Conservation (phyloP, 2,888 invertebrate species). For the Pyrrhia umbra region DNA sequence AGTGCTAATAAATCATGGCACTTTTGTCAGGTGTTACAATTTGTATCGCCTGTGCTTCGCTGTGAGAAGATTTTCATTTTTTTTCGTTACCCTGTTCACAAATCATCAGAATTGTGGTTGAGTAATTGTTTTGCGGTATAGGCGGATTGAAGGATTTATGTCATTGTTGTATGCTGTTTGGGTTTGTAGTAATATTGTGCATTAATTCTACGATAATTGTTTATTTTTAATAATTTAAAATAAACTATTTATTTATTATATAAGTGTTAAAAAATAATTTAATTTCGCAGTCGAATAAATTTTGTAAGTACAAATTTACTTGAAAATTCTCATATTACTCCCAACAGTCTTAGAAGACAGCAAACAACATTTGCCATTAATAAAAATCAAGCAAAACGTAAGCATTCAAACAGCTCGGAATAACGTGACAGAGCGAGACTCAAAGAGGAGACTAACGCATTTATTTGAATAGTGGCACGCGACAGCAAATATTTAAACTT, state of each 20-base stretch:
- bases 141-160: conserved; percentile 51
- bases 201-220: neutral
- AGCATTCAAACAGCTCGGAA: conserved; percentile 67
- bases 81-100: conserved; percentile 58
- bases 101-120: conserved; percentile 61
- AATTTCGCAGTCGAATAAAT: no score
- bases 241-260: no score
- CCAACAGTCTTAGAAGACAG: conserved; percentile 5
- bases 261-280: no score
- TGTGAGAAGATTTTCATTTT: conserved; percentile 69
- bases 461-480: conserved; percentile 80
- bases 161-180: conserved; percentile 23
- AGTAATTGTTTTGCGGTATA: conserved; percentile 62
- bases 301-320: no score
- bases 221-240: no score
- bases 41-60: conserved; percentile 70
- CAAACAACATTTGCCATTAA: conserved; percentile 58
- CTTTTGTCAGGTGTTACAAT: conserved; percentile 80
- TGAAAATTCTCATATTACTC: no score
- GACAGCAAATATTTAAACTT: conserved; percentile 81
- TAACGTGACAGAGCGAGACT: conserved; percentile 66
- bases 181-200: conserved; percentile 12
- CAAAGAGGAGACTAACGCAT: conserved; percentile 76
- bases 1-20: conserved; percentile 76
- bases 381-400: conserved; percentile 63